These are phyloP conservation scores for Phrynosoma blainvillii DNA, from an alignment of 2,113 vertebrate genomes.

Conservation along the genomic window DNA sequence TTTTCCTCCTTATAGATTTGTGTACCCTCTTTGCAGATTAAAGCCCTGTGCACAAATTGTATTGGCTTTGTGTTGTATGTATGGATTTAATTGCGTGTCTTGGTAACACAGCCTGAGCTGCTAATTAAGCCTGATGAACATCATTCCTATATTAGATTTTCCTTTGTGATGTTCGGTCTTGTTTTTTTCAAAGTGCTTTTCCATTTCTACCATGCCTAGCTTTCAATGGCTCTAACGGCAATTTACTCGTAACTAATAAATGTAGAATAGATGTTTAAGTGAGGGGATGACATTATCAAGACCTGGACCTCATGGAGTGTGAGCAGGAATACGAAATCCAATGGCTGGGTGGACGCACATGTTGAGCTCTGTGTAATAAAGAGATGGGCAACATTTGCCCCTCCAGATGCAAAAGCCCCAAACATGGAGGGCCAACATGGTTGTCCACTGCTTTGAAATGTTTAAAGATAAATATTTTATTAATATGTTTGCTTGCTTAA, in stretches of 20 bases:
- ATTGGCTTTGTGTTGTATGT: not conserved
- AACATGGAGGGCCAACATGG: no score
- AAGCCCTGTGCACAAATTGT: slow-evolving; percentile 7
- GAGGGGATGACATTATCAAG: no score
- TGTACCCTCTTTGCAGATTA: not conserved
- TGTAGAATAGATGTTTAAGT: not conserved
- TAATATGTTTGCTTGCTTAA: no score
- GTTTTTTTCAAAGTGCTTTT: not conserved
- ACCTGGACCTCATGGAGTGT: no score
- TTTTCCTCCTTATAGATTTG: not conserved
- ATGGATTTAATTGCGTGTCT: slow-evolving; percentile 21
- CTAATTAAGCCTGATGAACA: slow-evolving; percentile 44
- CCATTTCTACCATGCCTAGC: not conserved
- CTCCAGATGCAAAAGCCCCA: no score
- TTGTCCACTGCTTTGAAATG: no score
- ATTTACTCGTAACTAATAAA: no score
- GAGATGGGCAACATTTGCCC: no score
- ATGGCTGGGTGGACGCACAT: no score
- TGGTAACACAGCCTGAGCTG: slow-evolving; percentile 1
- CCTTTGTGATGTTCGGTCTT: not conserved
- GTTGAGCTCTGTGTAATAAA: no score
- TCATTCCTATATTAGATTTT: slow-evolving; percentile 21
- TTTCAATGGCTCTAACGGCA: not conserved
- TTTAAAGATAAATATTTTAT: no score
- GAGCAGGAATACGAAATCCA: not conserved